phyloP scores from a whole-genome alignment of 2,888 invertebrate species.

The Podotricha telesiphe region DNA sequence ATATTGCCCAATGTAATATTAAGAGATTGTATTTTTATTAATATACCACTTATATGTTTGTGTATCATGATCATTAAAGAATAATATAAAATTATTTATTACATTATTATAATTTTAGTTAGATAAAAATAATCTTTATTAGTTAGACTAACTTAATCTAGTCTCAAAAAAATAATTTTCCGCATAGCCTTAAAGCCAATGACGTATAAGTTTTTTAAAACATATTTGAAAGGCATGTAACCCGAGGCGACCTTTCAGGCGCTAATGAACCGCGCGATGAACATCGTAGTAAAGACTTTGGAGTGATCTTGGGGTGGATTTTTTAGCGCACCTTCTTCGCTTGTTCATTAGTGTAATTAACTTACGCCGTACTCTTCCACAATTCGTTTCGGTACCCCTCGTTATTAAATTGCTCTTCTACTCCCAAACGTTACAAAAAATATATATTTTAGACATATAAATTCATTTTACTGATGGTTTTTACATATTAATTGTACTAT shows the following conservation, averaged over 20 bases:
- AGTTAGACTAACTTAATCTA: background rate
- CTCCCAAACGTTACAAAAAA: slow-evolving; percentile 42
- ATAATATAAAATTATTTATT: background rate
- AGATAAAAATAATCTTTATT: background rate
- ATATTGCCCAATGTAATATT: background rate
- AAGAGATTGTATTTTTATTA: background rate
- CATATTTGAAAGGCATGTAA: slow-evolving; percentile 54
- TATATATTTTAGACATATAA: slow-evolving; percentile 31
- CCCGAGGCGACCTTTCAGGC: slow-evolving; percentile 58
- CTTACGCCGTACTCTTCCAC: slow-evolving; percentile 75
- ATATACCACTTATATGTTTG: background rate
- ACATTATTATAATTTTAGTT: background rate
- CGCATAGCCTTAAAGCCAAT: background rate
- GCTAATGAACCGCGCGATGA: slow-evolving; percentile 81
- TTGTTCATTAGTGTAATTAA: slow-evolving; percentile 83
- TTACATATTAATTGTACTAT: background rate
- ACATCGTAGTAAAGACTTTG: slow-evolving; percentile 81
- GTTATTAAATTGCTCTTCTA: slow-evolving; percentile 65
- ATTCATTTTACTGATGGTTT: background rate
- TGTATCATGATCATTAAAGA: background rate
- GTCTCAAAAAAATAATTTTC: background rate
- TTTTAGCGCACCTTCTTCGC: slow-evolving; percentile 78
- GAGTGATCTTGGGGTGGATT: slow-evolving; percentile 80
- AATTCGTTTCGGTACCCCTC: slow-evolving; percentile 64
- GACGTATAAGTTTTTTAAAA: background rate